Percentiles rank a stretch among this genome's conserved stretches.
Conservation (phyloP, 2,888 invertebrate genomes). For the Scelioninae gen. 1 region DNA sequence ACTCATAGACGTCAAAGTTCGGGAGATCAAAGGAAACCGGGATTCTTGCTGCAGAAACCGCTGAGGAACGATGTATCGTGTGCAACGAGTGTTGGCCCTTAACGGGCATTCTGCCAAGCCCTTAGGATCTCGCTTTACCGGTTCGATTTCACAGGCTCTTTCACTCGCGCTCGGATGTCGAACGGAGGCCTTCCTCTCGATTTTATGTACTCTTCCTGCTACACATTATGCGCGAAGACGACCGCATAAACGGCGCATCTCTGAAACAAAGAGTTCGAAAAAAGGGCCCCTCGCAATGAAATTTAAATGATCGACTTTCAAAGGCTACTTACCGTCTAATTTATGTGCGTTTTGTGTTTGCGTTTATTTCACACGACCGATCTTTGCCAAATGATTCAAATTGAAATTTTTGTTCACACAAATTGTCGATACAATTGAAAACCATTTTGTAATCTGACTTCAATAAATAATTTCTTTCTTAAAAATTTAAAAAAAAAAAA, state of each 20-base stretch:
- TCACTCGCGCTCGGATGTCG: conserved; percentile 51
- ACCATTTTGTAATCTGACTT: too few species aligned
- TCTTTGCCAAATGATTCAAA: conserved; percentile 21
- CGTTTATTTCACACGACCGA: conserved; percentile 7
- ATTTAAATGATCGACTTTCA: conserved; percentile 50
- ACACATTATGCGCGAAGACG: conserved; percentile 48
- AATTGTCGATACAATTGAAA: background rate
- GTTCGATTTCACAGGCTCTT: conserved; percentile 66
- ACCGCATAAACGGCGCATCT: conserved; percentile 18
- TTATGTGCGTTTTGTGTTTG: conserved; percentile 26
- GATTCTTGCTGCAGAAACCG: conserved; percentile 5
- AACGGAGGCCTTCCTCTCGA: conserved; percentile 60
- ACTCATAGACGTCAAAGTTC: conserved; percentile 38
- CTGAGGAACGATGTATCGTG: conserved; percentile 39
- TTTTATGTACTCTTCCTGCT: conserved; percentile 62
- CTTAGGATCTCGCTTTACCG: conserved; percentile 70
- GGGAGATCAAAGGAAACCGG: conserved; percentile 45
- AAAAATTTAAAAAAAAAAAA: too few species aligned
- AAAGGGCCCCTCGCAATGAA: conserved; percentile 35
- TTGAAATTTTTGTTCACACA: background rate
- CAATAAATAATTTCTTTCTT: too few species aligned
- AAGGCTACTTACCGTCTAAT: conserved; percentile 40
- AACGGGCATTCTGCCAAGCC: conserved; percentile 67
- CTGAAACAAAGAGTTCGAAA: conserved; percentile 34
- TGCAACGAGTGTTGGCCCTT: conserved; percentile 66